Evolutionary conservation across 1,140 invertebrate species (phyloP), one percentile per base, ranked within the genome.

Genomic region (Dendrolimus kikuchii): DNA sequence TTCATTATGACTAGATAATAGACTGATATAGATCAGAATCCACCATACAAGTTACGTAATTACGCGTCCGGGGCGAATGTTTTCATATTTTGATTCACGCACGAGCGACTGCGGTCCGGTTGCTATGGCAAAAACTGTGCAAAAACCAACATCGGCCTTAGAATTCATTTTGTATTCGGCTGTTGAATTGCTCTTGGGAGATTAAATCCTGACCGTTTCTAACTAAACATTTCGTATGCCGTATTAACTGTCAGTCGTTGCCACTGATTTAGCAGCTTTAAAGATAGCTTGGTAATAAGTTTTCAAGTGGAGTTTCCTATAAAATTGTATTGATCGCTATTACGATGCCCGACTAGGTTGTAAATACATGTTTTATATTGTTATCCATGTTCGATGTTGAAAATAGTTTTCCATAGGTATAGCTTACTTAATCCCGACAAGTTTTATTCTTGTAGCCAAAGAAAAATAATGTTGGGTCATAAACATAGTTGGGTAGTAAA

Each of bases 71-170:
- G 46, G 51, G 59, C 55, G 46, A 63, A 44, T 53, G 53, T 62
- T 60, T 66, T 61, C 53, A 65, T 70, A 62, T 65, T 64, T 60
- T 59, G 49, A 63, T 74, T 68, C 61, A 67, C 62, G 64, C 64
- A 65, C 64, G 61, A 62, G 51, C 58, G 57, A 49, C 50, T 46
- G 51, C n/a, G 44, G 51, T 55, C 39, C 37, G 47, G 50, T 57
- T 39, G 47, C 45, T 37, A 40, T 10, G 42, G 46, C 51, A 51
- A 41, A 52, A 51, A 51, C 37, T 57, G 46, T 9, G 59, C 63
- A 62, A 66, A 66, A 66, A 66, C 56, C 40, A 52, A 55, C 56
- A 39, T 40, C 23, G 8, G 5, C 46, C 38, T 8, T 42, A 40
- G 50, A 43, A n/a, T 43, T 47, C 10, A 47, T 47, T 47, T 47